Evolutionary conservation across 2,113 vertebrate species (phyloP).

Genomic region (Xiphophorus couchianus): DNA sequence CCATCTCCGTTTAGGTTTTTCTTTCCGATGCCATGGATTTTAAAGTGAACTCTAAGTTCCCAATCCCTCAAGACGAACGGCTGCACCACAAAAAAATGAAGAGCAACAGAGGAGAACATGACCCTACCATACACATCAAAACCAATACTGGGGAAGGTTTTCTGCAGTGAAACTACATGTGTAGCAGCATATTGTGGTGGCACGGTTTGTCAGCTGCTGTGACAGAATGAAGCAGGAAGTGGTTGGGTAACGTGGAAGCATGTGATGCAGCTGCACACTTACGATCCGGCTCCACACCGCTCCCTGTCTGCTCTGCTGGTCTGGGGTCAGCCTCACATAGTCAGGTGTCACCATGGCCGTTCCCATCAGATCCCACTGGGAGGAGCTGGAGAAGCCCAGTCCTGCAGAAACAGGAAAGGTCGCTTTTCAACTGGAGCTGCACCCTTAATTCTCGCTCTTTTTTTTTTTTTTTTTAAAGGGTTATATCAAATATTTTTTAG

Average conservation of each 20-base stretch:
- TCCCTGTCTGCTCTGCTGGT: conserved; percentile 92
- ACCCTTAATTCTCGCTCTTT: no score
- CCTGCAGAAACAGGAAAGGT: conserved; percentile 69
- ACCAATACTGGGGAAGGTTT: no score
- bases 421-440: no score
- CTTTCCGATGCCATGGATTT: conserved; percentile 91
- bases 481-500: no score
- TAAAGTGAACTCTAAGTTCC: conserved; percentile 95
- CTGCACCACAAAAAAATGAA: conserved; percentile 66
- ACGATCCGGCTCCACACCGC: conserved; percentile 94
- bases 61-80: conserved; percentile 90
- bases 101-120: no score
- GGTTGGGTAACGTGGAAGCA: conserved; percentile 6
- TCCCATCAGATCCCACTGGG: conserved; percentile 92
- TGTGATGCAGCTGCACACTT: conserved; percentile 67
- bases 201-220: not conserved
- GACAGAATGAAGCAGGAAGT: not conserved
- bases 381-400: conserved; percentile 87
- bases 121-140: no score
- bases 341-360: conserved; percentile 91
- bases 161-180: no score
- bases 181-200: no score
- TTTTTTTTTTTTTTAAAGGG: no score
- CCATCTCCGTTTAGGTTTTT: conserved; percentile 95
- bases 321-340: conserved; percentile 90